Base-by-base conservation (phyloP, 2,888 invertebrate genomes). In the Heliconius charithonia region DNA sequence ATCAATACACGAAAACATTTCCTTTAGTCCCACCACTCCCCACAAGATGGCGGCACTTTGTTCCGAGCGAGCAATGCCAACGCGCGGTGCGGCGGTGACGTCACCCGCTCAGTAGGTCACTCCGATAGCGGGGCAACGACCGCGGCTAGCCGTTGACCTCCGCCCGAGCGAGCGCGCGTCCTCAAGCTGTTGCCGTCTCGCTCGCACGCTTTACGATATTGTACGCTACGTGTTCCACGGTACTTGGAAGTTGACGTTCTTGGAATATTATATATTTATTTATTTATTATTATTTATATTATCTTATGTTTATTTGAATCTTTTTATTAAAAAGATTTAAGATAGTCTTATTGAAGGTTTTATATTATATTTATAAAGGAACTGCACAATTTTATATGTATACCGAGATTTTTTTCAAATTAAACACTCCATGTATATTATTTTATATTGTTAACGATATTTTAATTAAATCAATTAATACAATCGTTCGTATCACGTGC, bases 61-160 rank as follows among this genome's bases (percentile, higher is more conserved):
- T 85, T 82, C 86, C 86, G 86, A 86, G 84, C 83, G 88, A 90
- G 90, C 90, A 90, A 90, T 90, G 91, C 89, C 90, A 89, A 83
- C 88, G 92, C 89, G 91, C 92, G 91, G 91, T 91, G 93, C 92
- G 91, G 91, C 87, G 91, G 86, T 95, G 95, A 95, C 95, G 95
- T 96, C 95, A 93, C 95, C 87, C 94, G 94, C 95, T 95, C 92
- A 95, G 95, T 95, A 95, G 95, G 95, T 95, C 95, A 95, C 94
- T 95, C 91, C 94, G 95, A 95, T 95, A 95, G 94, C 94, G 91
- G 95, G 95, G 95, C 95, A 95, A 95, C 95, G 95, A 95, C 95
- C 95, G 95, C 95, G 92, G 94, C 93, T 95, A 95, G 95, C 94
- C 95, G 95, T 95, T 95, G 95, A 95, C 95, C 95, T 95, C 95